A percentile compares a stretch with the other conserved stretches of the same genome.
Evolutionary conservation across 1,140 invertebrate genomes (phyloP).

Genomic region (Nilaparvata lugens): DNA sequence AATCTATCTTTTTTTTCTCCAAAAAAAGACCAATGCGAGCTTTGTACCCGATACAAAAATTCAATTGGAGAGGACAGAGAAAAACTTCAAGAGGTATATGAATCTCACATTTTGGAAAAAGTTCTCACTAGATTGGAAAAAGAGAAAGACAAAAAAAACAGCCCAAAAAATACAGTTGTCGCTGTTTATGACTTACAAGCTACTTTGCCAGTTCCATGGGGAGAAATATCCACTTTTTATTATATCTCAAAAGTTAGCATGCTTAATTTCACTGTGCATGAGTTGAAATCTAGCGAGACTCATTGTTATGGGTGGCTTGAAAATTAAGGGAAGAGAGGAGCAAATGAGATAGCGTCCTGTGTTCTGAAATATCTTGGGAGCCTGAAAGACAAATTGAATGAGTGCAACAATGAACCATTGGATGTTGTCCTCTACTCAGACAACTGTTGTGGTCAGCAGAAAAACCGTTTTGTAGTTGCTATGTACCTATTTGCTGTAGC

Average conservation of each 20-base stretch:
- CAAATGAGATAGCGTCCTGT: constrained; percentile 37
- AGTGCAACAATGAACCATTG: constrained; percentile 22
- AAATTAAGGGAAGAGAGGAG: constrained; percentile 32
- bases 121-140: constrained; percentile 4
- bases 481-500: constrained; percentile 28
- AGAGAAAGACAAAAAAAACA: constrained; percentile 5
- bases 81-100: background rate
- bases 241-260: constrained; percentile 27
- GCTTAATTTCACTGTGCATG: constrained; percentile 38
- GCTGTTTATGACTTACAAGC: constrained; percentile 13
- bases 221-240: constrained; percentile 10
- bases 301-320: constrained; percentile 39
- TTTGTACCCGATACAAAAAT: background rate
- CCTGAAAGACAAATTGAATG: background rate
- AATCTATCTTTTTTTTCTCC: constrained; percentile 26
- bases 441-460: constrained; percentile 34
- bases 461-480: constrained; percentile 31
- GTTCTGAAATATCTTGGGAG: constrained; percentile 28
- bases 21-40: constrained; percentile 19
- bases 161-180: background rate
- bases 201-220: background rate
- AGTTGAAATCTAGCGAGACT: constrained; percentile 27
- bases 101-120: constrained; percentile 7
- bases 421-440: constrained; percentile 33
- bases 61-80: background rate